Conservation (phyloP, 2,888 invertebrate species). For the Chromoteleia sp. region DNA sequence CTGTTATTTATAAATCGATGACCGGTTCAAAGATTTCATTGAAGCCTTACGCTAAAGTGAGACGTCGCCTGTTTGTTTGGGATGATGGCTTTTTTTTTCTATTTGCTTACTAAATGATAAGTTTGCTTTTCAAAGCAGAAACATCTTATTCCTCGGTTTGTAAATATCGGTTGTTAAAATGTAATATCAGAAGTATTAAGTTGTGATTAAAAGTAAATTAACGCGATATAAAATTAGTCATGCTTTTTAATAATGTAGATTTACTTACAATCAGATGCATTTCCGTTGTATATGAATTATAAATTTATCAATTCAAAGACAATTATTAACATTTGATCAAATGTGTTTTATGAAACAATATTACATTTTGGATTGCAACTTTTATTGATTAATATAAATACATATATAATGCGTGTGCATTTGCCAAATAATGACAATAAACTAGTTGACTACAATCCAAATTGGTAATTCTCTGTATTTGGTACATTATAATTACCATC, state of each 20-base stretch:
- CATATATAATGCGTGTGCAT: background rate
- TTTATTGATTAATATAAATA: background rate
- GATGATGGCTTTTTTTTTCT: constrained; percentile 3
- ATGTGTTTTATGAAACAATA: background rate
- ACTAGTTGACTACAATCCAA: background rate
- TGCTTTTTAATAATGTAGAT: too few species aligned
- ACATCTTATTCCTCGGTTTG: background rate
- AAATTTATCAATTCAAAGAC: too few species aligned
- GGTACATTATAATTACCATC: background rate
- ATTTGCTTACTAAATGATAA: constrained; percentile 13
- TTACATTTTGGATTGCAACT: background rate
- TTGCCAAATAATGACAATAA: constrained; percentile 1
- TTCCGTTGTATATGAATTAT: too few species aligned
- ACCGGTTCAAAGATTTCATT: constrained; percentile 33
- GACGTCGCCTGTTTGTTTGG: constrained; percentile 20
- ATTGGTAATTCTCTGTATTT: background rate
- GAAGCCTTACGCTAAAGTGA: constrained; percentile 10
- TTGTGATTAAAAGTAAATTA: too few species aligned
- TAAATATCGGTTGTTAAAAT: background rate
- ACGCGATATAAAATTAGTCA: too few species aligned
- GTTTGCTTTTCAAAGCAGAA: constrained; percentile 4
- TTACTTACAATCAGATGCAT: too few species aligned
- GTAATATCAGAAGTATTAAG: background rate
- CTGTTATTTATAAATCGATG: constrained; percentile 31
- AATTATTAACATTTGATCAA: too few species aligned